A percentile compares a stretch with the other conserved stretches of the same genome.
Evolutionary conservation across 2,888 invertebrate genomes (phyloP).

Genomic region (Heteromurus nitidus): DNA sequence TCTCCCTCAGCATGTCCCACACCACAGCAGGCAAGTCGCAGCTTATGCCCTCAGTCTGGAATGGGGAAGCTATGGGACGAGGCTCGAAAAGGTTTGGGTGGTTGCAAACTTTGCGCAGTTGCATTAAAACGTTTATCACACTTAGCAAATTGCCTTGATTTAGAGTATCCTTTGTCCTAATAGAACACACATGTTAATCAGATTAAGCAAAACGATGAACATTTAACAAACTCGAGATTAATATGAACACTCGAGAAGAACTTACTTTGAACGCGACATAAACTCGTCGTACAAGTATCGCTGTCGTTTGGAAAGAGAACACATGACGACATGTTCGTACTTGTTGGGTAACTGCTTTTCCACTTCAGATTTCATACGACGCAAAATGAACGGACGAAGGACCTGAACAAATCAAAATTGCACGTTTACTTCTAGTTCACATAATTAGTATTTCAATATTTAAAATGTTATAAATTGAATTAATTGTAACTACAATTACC

Average conservation of each 20-base stretch:
- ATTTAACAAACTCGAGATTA: too few relatives aligned
- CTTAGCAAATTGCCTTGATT: conserved; percentile 94
- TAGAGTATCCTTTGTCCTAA: conserved; percentile 93
- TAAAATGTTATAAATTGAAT: background rate
- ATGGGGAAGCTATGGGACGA: conserved; percentile 94
- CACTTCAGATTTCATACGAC: conserved; percentile 94
- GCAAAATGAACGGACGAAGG: conserved; percentile 92
- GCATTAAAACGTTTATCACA: conserved; percentile 98
- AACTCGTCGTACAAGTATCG: conserved; percentile 99
- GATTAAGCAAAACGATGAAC: too few relatives aligned
- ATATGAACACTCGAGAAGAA: too few relatives aligned
- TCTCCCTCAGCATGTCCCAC: conserved; percentile 83
- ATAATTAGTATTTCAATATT: background rate
- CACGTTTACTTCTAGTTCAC: too few relatives aligned
- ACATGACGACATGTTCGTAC: conserved; percentile 95
- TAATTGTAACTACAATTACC: conserved; percentile 78
- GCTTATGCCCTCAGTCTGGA: conserved; percentile 88
- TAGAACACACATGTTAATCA: too few relatives aligned
- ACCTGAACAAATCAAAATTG: conserved; percentile 84
- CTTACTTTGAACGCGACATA: conserved; percentile 95
- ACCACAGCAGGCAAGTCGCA: conserved; percentile 84
- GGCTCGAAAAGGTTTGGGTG: conserved; percentile 99
- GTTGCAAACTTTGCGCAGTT: conserved; percentile 97
- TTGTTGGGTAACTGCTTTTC: conserved; percentile 98
- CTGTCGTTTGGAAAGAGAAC: conserved; percentile 95